Evolutionary conservation across 2,113 vertebrate genomes (phyloP).

Genomic region (Hypanus sabinus): DNA sequence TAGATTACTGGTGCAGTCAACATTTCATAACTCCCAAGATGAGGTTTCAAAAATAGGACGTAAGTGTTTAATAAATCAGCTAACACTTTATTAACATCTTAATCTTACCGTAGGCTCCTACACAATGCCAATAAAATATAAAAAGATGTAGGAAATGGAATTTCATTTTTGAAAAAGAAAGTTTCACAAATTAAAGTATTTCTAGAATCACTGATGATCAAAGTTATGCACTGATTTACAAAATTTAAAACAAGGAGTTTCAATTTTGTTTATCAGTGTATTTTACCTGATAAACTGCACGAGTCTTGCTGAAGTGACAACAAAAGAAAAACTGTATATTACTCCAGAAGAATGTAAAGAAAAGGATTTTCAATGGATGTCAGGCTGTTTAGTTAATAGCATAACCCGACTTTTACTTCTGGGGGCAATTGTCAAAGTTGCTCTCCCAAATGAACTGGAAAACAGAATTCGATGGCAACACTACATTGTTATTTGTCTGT

Average conservation of each 20-base stretch:
- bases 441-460: neutral
- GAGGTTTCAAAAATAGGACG: conserved; percentile 33
- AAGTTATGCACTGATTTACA: neutral
- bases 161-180: conserved; percentile 5
- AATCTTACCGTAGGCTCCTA: neutral
- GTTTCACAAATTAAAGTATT: neutral
- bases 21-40: conserved; percentile 38
- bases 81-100: conserved; percentile 36
- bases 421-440: neutral
- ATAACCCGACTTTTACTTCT: conserved; percentile 13
- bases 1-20: conserved; percentile 37
- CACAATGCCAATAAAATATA: conserved; percentile 8
- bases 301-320: neutral
- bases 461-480: conserved; percentile 16
- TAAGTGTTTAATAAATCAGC: conserved; percentile 36
- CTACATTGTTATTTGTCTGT: conserved; percentile 24
- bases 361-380: neutral
- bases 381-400: neutral
- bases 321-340: neutral
- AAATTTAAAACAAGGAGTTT: neutral
- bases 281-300: neutral
- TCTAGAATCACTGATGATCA: neutral
- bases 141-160: neutral
- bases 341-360: neutral
- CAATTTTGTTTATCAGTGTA: neutral